Base-by-base conservation (phyloP, 92 coral and sea anemone genomes). In the Chrysogorgia sp. region DNA sequence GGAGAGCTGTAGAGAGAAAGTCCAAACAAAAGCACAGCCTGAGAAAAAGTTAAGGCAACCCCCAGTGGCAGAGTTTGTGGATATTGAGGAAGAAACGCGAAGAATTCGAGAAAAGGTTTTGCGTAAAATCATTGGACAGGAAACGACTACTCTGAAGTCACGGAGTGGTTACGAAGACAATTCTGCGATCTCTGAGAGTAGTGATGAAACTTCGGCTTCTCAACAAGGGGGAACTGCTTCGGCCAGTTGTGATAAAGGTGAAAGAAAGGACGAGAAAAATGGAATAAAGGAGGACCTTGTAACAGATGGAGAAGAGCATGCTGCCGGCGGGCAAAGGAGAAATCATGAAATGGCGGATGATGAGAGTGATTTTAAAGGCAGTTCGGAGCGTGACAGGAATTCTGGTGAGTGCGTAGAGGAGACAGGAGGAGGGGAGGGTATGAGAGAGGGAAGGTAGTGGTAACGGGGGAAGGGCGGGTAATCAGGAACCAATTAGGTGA, bases 61-160 rank as follows among this genome's bases (percentile, higher is more conserved):
- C 28, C 63, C 64, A 22, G 53, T 72, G 9, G 79, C 65, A 13
- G 79, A 72, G 31, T 53, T 72, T 35, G 65, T 56, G 8, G 79
- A 72, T 56, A 72, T 72, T 23, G 17, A 72, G 1, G 64, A 72
- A 52, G n/a, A 31, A 34, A 0, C 55, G 0, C 33, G 52, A 24
- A 52, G 55, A 20, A 53, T 30, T 26, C 64, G 52, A n/a, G 35
- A 32, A 59, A 53, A 33, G 58, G 6, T 72, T 22, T 31, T 19
- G 28, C 79, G 49, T 33, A 34, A 17, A 57, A 57, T 7, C 4
- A 31, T 23, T 14, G n/a, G 2, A 6, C 53, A 2, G n/a, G n/a
- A n/a, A 43, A 1, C 63, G 31, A 14, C 31, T 23, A 57, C n/a
- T 12, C 15, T 47, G 34, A 1, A 64, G 25, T n/a, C 35, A 52